phyloP scores from a whole-genome alignment of 2,797 vertebrate genomes.

The Dendrocincla fuliginosa region DNA sequence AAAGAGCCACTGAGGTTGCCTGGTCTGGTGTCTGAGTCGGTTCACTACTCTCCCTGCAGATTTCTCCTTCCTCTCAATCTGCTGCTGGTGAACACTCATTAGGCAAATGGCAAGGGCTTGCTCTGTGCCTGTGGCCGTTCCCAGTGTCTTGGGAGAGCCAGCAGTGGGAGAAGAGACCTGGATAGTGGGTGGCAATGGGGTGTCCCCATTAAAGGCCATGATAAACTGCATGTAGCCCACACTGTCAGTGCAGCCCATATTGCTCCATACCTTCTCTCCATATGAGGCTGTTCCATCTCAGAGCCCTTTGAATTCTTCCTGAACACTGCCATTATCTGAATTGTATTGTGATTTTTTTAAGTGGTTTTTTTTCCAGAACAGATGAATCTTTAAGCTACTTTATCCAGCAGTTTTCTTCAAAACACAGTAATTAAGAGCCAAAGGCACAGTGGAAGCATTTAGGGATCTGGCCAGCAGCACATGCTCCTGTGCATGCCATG shows the following conservation, averaged over 20 bases:
- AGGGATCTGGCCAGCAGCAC: not conserved
- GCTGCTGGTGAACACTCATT: not conserved
- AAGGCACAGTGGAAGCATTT: not conserved
- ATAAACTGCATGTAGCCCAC: fast-evolving
- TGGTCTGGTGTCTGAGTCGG: not conserved
- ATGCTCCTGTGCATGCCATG: not conserved
- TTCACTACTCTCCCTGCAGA: not conserved
- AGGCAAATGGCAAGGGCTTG: not conserved
- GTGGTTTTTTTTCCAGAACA: not conserved
- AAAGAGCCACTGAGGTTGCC: not conserved
- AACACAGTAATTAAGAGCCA: not conserved
- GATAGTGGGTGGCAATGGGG: not conserved
- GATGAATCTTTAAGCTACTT: not conserved
- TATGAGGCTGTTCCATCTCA: fast-evolving
- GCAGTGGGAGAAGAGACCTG: not conserved
- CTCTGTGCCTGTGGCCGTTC: not conserved
- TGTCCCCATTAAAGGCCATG: not conserved
- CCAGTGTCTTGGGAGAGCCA: not conserved
- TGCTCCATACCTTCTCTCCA: not conserved
- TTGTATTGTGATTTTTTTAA: too few relatives aligned
- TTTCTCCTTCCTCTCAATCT: not conserved
- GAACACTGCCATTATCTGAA: not conserved
- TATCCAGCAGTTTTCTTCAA: not conserved
- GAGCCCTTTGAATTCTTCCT: not conserved
- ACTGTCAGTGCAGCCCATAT: fast-evolving